Evolutionary conservation across 2,113 vertebrate species (phyloP), one percentile per base, ranked within the genome.

Genomic region (Mionectes macconnelli): DNA sequence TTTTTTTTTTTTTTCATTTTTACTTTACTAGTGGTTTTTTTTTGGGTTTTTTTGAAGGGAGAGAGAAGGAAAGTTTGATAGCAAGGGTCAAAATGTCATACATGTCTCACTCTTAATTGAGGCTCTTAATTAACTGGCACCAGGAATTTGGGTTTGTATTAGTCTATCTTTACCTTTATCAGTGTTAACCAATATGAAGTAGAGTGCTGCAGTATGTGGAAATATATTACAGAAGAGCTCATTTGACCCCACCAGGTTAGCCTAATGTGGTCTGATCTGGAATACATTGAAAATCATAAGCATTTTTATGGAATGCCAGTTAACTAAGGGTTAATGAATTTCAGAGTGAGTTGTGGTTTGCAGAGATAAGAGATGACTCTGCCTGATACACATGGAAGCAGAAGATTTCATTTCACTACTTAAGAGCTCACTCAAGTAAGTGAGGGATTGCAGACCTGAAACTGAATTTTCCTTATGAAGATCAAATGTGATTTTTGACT

Each of bases 251-350:
- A 63, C 2, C 22, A 60, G 27, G 44, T 68, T 66, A 60, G 28
- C 17, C 24, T 77, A 57, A 59, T 49, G 27, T 40, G 17, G 16
- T 84, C 24, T 72, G 24, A 68, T 25, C n/a, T 30, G 25, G 25
- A 40, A 75, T 49, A 60, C 10, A 75, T 89, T 78, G 66, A 91
- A 93, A 97, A 60, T 22, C 15, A 25, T 77, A 49, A 27, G 22
- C 15, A 33, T 92, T 96, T 96, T 90, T 78, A 72, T 53, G 63
- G 37, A 77, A 81, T 39, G 11, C 10, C 28, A 76, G 20, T 68
- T 87, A 93, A 91, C 92, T 89, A 76, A 89, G 73, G 7, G 44
- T 82, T 82, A 85, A 62, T 84, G 49, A 89, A 78, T 44, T 82
- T 87, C 25, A 47, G 73, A n/a, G 10, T 1, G 9, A 70, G 12